phyloP scores from a whole-genome alignment of 2,113 vertebrate species.

The Dasyprocta punctata region DNA sequence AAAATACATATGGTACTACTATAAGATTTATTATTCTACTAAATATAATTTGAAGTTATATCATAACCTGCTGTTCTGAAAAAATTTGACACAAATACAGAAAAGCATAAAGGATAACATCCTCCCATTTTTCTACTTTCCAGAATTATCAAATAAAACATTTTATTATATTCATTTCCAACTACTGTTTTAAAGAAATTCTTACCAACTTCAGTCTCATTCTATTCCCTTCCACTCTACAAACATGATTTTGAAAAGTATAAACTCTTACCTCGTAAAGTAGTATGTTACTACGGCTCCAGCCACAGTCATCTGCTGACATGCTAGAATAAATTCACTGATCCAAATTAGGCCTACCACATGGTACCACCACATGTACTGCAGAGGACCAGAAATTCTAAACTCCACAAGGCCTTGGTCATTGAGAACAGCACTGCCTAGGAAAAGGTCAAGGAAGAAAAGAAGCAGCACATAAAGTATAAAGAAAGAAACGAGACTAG shows the following conservation, averaged over 20 bases:
- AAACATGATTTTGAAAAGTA: not conserved
- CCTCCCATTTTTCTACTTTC: not conserved
- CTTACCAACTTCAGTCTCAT: not conserved
- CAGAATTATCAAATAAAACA: not conserved
- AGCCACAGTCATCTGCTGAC: slow-evolving; percentile 99
- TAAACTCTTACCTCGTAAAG: slow-evolving; percentile 93
- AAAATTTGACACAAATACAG: slow-evolving; percentile 1
- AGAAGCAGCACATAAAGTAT: not conserved
- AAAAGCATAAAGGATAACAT: not conserved
- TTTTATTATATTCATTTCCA: slow-evolving; percentile 17
- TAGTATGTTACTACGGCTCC: slow-evolving; percentile 99
- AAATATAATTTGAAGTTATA: not conserved
- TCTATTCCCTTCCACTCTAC: not conserved
- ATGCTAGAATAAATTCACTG: slow-evolving; percentile 97
- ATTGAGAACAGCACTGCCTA: slow-evolving; percentile 92
- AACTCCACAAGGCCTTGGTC: slow-evolving; percentile 94
- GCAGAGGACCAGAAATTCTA: slow-evolving; percentile 90
- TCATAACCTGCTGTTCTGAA: not conserved
- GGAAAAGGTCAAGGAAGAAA: slow-evolving; percentile 62
- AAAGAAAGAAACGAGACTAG: slow-evolving; percentile 38
- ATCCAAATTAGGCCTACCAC: slow-evolving; percentile 97
- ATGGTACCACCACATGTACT: slow-evolving; percentile 99
- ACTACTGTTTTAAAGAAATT: slow-evolving; percentile 4
- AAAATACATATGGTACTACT: not conserved
- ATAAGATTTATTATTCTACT: slow-evolving; percentile 19